A percentile compares a stretch with the other conserved stretches of the same genome.
Evolutionary conservation across 2,797 vertebrate species (phyloP).

Genomic region (Smutsia gigantea): DNA sequence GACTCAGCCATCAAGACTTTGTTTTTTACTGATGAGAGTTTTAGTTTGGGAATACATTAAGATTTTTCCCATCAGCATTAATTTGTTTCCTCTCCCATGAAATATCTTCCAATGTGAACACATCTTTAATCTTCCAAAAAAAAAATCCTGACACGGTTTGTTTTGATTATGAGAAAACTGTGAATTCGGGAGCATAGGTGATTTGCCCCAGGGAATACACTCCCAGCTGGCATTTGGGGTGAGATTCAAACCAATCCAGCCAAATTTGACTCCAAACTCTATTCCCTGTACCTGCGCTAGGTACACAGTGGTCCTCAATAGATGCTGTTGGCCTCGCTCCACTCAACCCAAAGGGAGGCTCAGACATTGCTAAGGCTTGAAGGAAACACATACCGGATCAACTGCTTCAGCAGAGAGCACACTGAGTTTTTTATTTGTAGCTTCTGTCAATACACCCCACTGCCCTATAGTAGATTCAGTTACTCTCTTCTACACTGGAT

Average conservation of each 20-base stretch:
- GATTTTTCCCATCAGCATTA: neutral
- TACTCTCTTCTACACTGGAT: neutral
- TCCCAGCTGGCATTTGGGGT: neutral
- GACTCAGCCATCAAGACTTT: neutral
- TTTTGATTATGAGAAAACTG: neutral
- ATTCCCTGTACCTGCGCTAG: neutral
- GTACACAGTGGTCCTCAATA: neutral
- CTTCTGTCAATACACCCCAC: neutral
- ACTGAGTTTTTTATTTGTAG: neutral
- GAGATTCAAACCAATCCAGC: neutral
- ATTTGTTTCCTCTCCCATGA: neutral
- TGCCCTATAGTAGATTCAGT: neutral
- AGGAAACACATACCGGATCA: neutral
- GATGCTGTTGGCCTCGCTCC: neutral
- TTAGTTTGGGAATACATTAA: neutral
- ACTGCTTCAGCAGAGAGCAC: neutral
- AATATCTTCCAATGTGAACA: neutral
- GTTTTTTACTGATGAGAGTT: neutral
- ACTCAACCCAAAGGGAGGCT: neutral
- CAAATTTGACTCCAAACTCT: neutral
- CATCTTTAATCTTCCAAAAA: neutral
- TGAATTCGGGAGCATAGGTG: neutral
- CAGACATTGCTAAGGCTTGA: neutral
- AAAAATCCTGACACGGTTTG: neutral
- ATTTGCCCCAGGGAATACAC: neutral